Evolutionary conservation across 2,113 vertebrate species (phyloP).

Genomic region (Microcebus griseorufus): DNA sequence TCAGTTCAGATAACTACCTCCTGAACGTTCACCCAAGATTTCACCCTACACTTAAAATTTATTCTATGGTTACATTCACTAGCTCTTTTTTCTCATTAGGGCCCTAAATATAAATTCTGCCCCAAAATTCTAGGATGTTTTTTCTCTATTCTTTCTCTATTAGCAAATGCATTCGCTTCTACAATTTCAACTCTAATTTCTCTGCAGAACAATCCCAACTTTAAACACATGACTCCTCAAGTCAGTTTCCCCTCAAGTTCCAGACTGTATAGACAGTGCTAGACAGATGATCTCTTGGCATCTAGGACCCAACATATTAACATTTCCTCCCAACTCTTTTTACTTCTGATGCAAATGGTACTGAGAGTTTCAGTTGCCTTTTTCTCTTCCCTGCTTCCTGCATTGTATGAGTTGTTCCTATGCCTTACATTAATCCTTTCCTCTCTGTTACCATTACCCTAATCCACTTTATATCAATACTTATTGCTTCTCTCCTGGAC

Average conservation of each 20-base stretch:
- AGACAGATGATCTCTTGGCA: not conserved
- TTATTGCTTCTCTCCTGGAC: not conserved
- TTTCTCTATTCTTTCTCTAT: not conserved
- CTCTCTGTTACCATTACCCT: not conserved
- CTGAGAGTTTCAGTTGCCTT: not conserved
- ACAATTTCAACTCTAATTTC: not conserved
- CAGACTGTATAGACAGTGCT: not conserved
- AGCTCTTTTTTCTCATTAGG: not conserved
- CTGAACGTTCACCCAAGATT: not conserved
- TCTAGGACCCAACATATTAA: not conserved
- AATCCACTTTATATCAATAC: not conserved
- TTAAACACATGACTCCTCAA: not conserved
- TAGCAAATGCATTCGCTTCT: not conserved
- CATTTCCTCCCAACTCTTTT: not conserved
- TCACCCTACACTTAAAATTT: not conserved
- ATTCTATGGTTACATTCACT: not conserved
- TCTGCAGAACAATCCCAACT: not conserved
- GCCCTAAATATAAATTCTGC: not conserved
- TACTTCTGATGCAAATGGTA: not conserved
- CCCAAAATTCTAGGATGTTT: not conserved
- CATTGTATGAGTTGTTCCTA: not conserved
- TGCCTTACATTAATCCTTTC: not conserved
- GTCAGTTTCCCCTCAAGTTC: not conserved
- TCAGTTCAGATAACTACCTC: not conserved
- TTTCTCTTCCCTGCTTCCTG: not conserved